Evolutionary conservation across 2,888 invertebrate species (phyloP), one percentile per base, ranked within the genome.

Genomic region (Caenorhabditis angaria): DNA sequence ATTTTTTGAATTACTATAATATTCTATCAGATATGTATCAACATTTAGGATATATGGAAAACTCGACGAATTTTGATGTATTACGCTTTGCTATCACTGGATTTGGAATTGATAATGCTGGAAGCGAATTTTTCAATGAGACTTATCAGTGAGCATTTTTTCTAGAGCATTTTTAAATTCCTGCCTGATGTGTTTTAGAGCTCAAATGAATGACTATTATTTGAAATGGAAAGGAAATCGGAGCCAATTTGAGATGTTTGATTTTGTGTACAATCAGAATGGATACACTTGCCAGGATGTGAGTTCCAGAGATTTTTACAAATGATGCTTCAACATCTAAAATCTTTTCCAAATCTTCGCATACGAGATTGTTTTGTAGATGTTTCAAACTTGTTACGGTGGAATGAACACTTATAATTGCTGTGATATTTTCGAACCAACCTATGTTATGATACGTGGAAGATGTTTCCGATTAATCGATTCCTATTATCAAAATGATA

Each of bases 391-490:
- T 14, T 79, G 79, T 58, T 74, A 72, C 29, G 66, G 70, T 12
- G 79, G 79, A n/a, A 68, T 75, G 51, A 22, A 32, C 0, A 64
- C 70, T 0, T 62, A 68, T 20, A 71, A 79, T 25, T 79, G 79
- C 51, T 79, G 79, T 41, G 70, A 77, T 29, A 73, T 79, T 35
- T 79, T 79, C 28, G 65, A 69, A 32, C 79, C 79, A 10, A 73
- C 70, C 4, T 77, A 75, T 58, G 73, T 67, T 6, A 77, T 79
- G 77, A 61, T 73, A 4, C 71, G 79, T 24, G 79, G 79, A 58
- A 71, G 77, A 67, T 79, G 79, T 32, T 77, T 73, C 61, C 66
- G 76, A 14, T 55, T 79, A 6, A 67, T 69, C 6, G 70, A 70
- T 47, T 56, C 61, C n/a, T 79, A 70, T 54, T 70, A 77, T 60